Evolutionary conservation across 2,113 vertebrate genomes (phyloP), one percentile per base, ranked within the genome.

Genomic region (Anolis sagrei): DNA sequence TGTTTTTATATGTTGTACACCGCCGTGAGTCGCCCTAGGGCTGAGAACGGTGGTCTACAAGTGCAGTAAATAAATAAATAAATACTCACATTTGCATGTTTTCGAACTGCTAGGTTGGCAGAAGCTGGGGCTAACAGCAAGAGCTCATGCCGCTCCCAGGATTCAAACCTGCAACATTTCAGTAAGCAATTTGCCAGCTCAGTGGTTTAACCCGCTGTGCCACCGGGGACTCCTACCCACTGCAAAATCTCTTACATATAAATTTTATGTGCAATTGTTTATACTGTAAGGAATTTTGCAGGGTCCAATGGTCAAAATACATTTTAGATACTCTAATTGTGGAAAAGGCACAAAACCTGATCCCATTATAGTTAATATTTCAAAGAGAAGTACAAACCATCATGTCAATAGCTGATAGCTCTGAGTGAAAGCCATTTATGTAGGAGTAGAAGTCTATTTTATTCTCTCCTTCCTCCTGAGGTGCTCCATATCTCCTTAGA

Each of bases 361-460:
- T 72, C 32, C 64, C 68, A 85, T 68, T 81, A 48, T 39, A 39
- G 49, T n/a, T 73, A 76, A 78, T 51, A 32, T 86, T 85, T 87
- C 5, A 72, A 80, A 88, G 68, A 4, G 1, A 49, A 21, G 34
- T 11, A 81, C 51, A 27, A 68, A 73, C 74, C 36, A 62, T 72
- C 36, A 54, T 32, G 8, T 13, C 1, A 88, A 87, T 76, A 29
- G 11, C 39, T 79, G 25, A 58, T 64, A 14, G 10, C 77, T 11
- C 36, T 62, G 34, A 25, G 64, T 66, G 64, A 66, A 66, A 66
- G 64, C 25, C 27, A 27, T 27, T 66, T 23, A 5, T 66, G 27
- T 66, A 66, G 23, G 7, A 25, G 8, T 66, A 66, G 3, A 66
- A 27, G 23, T 8, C 25, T 25, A 27, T 25, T 66, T 66, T 66